A percentile compares a stretch with the other conserved stretches of the same genome.
These are phyloP conservation scores for Synanthedon myopaeformis DNA, from an alignment of 2,888 invertebrate species.

Conservation along the genomic window DNA sequence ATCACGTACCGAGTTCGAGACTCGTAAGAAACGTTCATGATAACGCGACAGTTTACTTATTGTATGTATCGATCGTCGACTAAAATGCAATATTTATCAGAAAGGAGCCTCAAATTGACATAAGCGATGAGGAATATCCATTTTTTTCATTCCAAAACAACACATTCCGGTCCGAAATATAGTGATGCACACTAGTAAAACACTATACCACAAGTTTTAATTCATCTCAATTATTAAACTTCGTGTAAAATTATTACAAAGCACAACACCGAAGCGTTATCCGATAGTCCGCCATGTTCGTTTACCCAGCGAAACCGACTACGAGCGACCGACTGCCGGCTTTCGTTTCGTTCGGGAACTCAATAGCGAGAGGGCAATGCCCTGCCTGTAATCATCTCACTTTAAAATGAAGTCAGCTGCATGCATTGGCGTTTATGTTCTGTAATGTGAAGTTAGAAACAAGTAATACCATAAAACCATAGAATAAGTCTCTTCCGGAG, in stretches of 20 bases:
- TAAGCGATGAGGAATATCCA: conserved; percentile 62
- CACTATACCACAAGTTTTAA: conserved; percentile 58
- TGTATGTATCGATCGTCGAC: conserved; percentile 33
- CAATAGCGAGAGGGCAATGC: conserved; percentile 65
- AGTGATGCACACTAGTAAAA: conserved; percentile 39
- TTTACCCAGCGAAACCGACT: conserved; percentile 23
- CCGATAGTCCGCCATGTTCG: conserved; percentile 54
- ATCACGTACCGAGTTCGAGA: neutral
- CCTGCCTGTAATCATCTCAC: conserved; percentile 30
- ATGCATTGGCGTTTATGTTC: neutral
- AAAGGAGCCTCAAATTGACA: conserved; percentile 57
- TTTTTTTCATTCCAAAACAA: conserved; percentile 56
- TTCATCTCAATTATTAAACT: conserved; percentile 54
- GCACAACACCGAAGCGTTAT: conserved; percentile 21
- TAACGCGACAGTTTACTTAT: neutral
- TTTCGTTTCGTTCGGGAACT: conserved; percentile 42
- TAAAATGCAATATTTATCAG: conserved; percentile 52
- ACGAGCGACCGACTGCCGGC: neutral
- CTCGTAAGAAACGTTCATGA: neutral
- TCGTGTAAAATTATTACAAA: conserved; percentile 26
- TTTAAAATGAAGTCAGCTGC: conserved; percentile 21
- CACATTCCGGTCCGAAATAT: conserved; percentile 65
- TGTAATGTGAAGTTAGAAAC: conserved; percentile 2
- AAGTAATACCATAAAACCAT: neutral
- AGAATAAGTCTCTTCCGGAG: too few species aligned